Base-by-base conservation (phyloP, 2,797 vertebrate species). In the Monodelphis domestica region DNA sequence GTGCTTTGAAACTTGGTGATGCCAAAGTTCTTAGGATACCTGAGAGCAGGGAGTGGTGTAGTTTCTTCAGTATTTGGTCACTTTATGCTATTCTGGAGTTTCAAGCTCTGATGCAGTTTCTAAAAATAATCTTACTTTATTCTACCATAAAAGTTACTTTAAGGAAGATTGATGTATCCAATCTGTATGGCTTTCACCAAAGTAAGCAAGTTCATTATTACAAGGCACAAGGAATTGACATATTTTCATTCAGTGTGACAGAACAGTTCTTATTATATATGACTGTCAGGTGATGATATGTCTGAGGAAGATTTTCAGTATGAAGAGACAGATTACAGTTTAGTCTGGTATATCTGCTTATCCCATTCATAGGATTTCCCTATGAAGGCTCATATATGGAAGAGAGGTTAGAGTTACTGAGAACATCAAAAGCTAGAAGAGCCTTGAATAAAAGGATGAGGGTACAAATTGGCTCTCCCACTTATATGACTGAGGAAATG, bases 291-390 rank as follows among this genome's bases (percentile, higher is more conserved):
- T 38, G 29, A 30, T 93, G n/a, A 96, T 30, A 91, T 93, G 24
- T 70, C 93, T 78, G 52, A 30, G 95, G 70, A 94, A 52, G 59
- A 54, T 92, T 97, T 91, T 54, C 28, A 91, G 10, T 63, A 89
- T 53, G 29, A 90, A 96, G 90, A 96, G 52, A 90, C 52, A 53
- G 26, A 92, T 95, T 92, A 91, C 53, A 93, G 38, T 96, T 91
- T 89, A 53, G 14, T 89, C 92, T 91, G 51, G 87, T 91, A 90
- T 88, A 93, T 28, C 38, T 29, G 21, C 1, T 4, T 53, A 97
- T 96, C 57, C 63, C 94, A 95, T 92, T 94, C 88, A 87, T 96
- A 90, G 78, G 91, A 54, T 89, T 95, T 95, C 52, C 94, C 84
- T 54, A 0, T 5, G 87, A 87, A 84, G 91, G 54, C 93, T 95